These are phyloP conservation scores for Melospiza georgiana DNA, from an alignment of 2,113 vertebrate species.

Conservation along the genomic window DNA sequence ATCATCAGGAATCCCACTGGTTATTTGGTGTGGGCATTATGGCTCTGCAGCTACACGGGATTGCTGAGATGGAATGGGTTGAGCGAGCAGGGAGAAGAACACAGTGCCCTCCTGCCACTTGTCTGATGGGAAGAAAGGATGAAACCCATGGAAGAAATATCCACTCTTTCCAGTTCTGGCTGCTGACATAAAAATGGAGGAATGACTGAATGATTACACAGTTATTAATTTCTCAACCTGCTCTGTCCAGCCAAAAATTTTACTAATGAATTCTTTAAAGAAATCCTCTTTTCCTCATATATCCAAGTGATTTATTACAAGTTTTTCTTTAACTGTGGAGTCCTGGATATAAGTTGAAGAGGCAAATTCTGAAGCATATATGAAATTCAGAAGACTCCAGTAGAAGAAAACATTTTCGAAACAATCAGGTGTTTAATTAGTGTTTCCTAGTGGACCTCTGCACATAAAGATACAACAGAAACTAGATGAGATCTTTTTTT, in stretches of 20 bases:
- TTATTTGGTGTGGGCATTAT: background rate
- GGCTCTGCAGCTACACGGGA: background rate
- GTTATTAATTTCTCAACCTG: background rate
- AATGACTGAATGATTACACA: background rate
- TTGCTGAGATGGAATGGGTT: background rate
- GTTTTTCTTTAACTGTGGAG: background rate
- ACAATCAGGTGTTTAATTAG: background rate
- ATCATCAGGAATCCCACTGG: background rate
- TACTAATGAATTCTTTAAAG: background rate
- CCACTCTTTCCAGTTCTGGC: background rate
- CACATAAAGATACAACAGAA: background rate
- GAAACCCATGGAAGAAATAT: background rate
- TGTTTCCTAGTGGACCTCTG: background rate
- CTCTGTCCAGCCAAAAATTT: background rate
- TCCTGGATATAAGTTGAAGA: background rate
- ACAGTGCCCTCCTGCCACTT: background rate
- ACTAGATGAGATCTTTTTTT: rapidly evolving
- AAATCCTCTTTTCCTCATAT: background rate
- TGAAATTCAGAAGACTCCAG: background rate
- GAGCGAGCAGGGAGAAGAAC: background rate
- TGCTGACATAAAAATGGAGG: background rate
- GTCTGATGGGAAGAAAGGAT: background rate
- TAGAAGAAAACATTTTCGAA: background rate
- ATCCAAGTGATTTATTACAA: background rate
- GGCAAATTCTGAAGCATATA: background rate